Base-by-base conservation (phyloP, 2,797 vertebrate genomes). In the Hylomyscus alleni region DNA sequence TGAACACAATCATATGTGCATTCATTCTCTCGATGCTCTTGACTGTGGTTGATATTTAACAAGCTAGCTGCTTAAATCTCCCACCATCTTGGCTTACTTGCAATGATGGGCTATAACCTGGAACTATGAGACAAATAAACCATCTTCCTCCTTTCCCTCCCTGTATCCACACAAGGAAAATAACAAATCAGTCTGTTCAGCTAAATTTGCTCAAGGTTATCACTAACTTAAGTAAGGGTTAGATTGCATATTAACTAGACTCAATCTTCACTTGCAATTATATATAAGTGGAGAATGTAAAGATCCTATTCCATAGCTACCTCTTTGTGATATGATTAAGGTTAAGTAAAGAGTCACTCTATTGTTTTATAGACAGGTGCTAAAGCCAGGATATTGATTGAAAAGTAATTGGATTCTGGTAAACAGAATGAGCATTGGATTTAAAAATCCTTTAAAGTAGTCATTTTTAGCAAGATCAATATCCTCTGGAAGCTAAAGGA, bases 381-480 rank as follows among this genome's bases (percentile, higher is more conserved):
- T 94, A 90, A 93, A 60, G 24, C 44, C 52, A 40, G n/a, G 22
- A 1, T 26, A 31, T 37, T 6, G 52, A 56, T 6, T 77, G 14
- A 90, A 93, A 58, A 87, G 54, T 87, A 14, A 92, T 54, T 81
- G 26, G 54, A 85, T 90, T 93, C 52, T 85, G 52, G 31, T 81
- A 72, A 34, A 86, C 20, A 83, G 44, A 91, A 84, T 52, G 22
- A 96, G 54, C 13, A 69, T 5, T 81, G 76, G 4, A 86, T 92
- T 92, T 85, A 17, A 94, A 91, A 77, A 3, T 40, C 20, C 73
- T 24, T 73, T 91, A 56, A 40, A 5, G 50, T 84, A 75, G 44
- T 22, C 50, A 6, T 12, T 15, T 65, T 93, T 91, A 92, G 37
- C 34, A 93, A 31, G 91, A 67, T 94, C 58, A 54, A 26, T 73